These are phyloP conservation scores for Crocodylus rhombifer DNA, from an alignment of 2,797 vertebrate genomes.

Conservation along the genomic window DNA sequence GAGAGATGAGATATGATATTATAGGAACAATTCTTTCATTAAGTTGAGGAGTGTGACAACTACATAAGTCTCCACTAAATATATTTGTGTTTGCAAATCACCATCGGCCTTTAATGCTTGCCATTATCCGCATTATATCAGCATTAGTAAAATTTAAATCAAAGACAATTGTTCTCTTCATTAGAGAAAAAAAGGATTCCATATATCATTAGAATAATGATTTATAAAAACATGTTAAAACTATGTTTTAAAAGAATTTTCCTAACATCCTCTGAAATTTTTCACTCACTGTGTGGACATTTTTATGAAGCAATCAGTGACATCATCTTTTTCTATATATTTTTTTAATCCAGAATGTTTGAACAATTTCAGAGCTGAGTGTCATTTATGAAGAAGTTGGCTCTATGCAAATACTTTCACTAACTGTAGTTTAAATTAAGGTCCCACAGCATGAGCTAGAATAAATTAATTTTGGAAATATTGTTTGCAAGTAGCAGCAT, in stretches of 20 bases:
- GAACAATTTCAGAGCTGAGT: neutral
- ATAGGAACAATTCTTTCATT: neutral
- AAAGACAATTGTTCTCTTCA: accelerated
- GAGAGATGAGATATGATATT: neutral
- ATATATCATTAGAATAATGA: neutral
- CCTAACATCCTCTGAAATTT: neutral
- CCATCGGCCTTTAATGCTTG: neutral
- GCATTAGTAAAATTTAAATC: neutral
- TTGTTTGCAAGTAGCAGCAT: neutral
- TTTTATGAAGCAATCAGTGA: neutral
- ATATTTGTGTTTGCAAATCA: neutral
- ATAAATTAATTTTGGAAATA: constrained; percentile 6
- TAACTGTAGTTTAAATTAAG: constrained; percentile 3
- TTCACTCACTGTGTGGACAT: neutral
- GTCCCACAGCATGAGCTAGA: neutral
- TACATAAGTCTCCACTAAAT: neutral
- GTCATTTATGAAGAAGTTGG: neutral
- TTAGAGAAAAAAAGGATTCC: accelerated
- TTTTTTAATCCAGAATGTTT: neutral
- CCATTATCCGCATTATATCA: neutral
- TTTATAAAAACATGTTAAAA: neutral
- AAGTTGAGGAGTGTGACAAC: neutral
- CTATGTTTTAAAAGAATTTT: neutral
- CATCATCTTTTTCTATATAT: neutral
- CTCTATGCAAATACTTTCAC: neutral